These are phyloP conservation scores for Caenorhabditis afra DNA, from an alignment of 2,888 invertebrate genomes.

Conservation along the genomic window DNA sequence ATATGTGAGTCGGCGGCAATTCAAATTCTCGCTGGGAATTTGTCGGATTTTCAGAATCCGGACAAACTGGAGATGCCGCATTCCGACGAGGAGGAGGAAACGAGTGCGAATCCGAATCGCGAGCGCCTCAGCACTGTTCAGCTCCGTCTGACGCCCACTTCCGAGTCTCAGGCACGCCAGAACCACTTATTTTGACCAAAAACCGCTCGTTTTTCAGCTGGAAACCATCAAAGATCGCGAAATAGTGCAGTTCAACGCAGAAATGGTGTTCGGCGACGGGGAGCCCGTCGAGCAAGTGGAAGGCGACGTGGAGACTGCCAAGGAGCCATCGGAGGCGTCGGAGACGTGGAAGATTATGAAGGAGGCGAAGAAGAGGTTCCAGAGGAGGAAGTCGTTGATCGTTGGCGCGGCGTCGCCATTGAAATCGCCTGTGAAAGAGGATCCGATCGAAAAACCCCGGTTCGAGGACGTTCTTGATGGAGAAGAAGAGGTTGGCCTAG, in stretches of 20 bases:
- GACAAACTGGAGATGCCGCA: conserved; percentile 30
- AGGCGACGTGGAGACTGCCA: neutral
- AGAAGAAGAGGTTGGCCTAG: neutral
- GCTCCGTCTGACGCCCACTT: conserved; percentile 40
- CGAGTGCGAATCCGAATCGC: conserved; percentile 10
- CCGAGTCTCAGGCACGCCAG: conserved; percentile 16
- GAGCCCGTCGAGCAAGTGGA: no score
- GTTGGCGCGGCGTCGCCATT: conserved; percentile 35
- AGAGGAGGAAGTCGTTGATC: conserved; percentile 27
- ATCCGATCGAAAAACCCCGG: conserved; percentile 16
- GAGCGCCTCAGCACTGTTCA: conserved; percentile 43
- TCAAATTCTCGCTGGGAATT: neutral
- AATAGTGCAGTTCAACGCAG: conserved; percentile 33
- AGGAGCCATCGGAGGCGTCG: neutral
- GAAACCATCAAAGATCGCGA: neutral
- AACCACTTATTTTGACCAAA: neutral
- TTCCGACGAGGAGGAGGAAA: conserved; percentile 35
- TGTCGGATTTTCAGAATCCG: conserved; percentile 25
- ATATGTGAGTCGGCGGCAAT: conserved; percentile 29
- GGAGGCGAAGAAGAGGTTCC: conserved; percentile 2
- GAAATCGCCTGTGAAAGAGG: conserved; percentile 20
- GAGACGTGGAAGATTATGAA: neutral
- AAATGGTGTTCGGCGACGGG: conserved; percentile 39
- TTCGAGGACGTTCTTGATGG: neutral
- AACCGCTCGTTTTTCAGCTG: conserved; percentile 11